A percentile compares a stretch with the other conserved stretches of the same genome.
Evolutionary conservation across 2,113 vertebrate species (phyloP).

Genomic region (Eulemur macaco): DNA sequence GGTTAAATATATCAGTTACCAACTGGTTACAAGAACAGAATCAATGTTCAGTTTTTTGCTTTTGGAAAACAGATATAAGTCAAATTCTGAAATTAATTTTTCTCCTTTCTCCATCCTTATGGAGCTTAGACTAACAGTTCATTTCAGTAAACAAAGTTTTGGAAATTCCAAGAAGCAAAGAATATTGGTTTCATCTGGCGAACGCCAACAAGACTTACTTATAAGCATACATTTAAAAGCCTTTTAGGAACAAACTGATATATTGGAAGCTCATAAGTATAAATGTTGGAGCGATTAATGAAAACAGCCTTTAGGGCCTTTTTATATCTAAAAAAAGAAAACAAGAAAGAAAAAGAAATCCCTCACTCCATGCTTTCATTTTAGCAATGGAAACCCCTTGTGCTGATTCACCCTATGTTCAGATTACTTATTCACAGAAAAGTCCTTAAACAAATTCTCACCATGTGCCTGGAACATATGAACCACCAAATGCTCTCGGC

Average conservation of each 20-base stretch:
- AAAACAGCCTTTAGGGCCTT: neutral
- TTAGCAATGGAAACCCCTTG: neutral
- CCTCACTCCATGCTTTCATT: neutral
- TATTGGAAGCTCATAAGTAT: neutral
- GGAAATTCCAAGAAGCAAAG: constrained; percentile 38
- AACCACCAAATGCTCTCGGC: neutral
- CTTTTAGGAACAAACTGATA: neutral
- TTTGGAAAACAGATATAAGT: constrained; percentile 37
- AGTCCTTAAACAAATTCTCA: neutral
- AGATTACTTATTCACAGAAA: neutral
- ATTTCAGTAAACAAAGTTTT: constrained; percentile 14
- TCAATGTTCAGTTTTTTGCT: neutral
- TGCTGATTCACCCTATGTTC: neutral
- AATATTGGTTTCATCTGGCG: neutral
- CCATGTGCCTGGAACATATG: neutral
- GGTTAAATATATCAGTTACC: neutral
- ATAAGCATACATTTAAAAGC: neutral
- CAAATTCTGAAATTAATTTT: constrained; percentile 18
- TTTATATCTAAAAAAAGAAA: neutral
- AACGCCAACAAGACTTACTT: neutral
- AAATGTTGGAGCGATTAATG: neutral
- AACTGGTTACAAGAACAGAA: neutral
- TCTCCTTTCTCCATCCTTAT: neutral
- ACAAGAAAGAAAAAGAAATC: neutral
- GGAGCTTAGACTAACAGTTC: neutral